phyloP scores from a whole-genome alignment of 2,113 vertebrate genomes.

The Cyprinodon brontotheroides region DNA sequence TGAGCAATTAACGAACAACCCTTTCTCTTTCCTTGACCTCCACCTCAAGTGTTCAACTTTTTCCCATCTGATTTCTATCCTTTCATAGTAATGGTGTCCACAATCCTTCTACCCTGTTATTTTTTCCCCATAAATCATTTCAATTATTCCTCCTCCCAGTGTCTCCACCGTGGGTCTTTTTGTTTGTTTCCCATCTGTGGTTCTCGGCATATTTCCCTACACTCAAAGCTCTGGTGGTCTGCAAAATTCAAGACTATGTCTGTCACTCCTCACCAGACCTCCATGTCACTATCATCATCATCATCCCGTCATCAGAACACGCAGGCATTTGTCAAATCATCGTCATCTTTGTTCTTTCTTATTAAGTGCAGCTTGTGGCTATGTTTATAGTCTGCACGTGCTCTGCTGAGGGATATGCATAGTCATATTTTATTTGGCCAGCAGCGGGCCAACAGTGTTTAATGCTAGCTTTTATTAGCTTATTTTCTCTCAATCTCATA shows the following conservation, averaged over 20 bases:
- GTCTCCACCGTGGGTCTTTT: not conserved
- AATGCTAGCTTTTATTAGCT: not conserved
- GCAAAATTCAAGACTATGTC: not conserved
- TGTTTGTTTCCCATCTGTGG: not conserved
- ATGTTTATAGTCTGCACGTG: not conserved
- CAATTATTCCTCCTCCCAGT: not conserved
- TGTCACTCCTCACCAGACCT: constrained; percentile 1
- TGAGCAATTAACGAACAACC: not conserved
- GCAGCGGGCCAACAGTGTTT: not conserved
- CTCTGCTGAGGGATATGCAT: not conserved
- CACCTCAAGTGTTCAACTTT: not conserved
- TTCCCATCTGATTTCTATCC: not conserved
- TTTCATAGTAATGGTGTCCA: not conserved
- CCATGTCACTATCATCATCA: not conserved
- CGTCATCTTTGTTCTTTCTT: not conserved
- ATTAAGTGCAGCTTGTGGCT: not conserved
- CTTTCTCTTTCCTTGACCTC: not conserved
- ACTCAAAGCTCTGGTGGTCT: not conserved
- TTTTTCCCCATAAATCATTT: not conserved
- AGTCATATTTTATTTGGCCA: not conserved
- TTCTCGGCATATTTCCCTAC: not conserved
- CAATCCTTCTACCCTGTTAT: not conserved
- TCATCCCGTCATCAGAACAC: not conserved
- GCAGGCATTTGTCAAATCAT: constrained; percentile 20
- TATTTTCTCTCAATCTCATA: not conserved